Conservation (phyloP, 2,113 vertebrate species). For the Tilapia sparmanii region DNA sequence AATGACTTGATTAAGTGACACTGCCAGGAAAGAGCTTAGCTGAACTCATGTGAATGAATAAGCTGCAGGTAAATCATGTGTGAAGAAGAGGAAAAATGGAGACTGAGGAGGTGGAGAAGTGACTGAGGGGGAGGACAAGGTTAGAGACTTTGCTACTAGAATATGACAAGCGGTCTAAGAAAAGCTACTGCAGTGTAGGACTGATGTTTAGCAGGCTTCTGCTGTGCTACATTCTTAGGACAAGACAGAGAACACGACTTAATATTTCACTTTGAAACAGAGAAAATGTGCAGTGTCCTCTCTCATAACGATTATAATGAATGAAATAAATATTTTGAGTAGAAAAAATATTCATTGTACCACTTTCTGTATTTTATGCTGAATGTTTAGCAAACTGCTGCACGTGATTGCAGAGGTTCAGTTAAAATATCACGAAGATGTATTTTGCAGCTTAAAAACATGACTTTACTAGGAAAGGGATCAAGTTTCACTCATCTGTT, state of each 20-base stretch:
- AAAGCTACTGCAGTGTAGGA: background rate
- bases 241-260: background rate
- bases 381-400: background rate
- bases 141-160: background rate
- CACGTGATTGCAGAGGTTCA: background rate
- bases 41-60: conserved; percentile 57
- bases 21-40: conserved; percentile 38
- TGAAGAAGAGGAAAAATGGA: conserved; percentile 44
- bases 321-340: background rate
- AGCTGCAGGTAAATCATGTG: conserved; percentile 49
- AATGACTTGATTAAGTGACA: conserved; percentile 62
- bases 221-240: background rate
- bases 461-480: background rate
- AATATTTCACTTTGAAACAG: background rate
- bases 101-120: background rate
- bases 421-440: background rate
- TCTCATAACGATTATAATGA: background rate
- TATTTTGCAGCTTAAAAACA: background rate
- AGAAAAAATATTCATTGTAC: background rate
- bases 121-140: background rate
- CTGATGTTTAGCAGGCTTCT: background rate
- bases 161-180: background rate
- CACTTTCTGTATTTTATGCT: background rate
- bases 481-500: background rate
- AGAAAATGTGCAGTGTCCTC: background rate